A percentile compares a stretch with the other conserved stretches of the same genome.
Conservation (phyloP, 2,113 vertebrate species). For the Notiomystis cincta region DNA sequence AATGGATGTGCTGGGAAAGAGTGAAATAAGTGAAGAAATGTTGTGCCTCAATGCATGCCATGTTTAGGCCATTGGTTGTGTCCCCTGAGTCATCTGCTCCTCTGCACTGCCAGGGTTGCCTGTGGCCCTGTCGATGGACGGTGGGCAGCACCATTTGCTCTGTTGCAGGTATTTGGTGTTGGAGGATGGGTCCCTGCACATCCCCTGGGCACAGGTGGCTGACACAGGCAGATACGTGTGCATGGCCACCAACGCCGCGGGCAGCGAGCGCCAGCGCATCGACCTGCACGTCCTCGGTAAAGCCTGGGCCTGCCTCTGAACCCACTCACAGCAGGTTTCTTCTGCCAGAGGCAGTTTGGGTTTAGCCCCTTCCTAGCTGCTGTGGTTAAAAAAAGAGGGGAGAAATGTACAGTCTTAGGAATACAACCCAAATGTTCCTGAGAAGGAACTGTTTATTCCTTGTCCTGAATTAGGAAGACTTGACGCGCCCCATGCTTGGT, state of each 20-base stretch:
- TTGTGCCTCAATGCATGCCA: not conserved
- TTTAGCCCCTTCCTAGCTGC: not conserved
- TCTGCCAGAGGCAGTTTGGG: not conserved
- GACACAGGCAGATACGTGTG: conserved; percentile 90
- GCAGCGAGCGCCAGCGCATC: conserved; percentile 81
- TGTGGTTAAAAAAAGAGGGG: not conserved
- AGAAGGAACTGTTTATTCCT: not conserved
- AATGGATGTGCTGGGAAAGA: not conserved
- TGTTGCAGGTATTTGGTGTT: conserved; percentile 78
- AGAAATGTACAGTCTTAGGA: not conserved
- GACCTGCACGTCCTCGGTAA: conserved; percentile 91
- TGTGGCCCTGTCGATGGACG: not conserved
- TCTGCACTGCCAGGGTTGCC: not conserved
- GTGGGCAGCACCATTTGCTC: not conserved
- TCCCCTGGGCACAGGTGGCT: conserved; percentile 79
- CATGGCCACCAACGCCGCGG: conserved; percentile 89
- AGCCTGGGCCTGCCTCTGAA: not conserved
- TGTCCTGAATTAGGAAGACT: not conserved
- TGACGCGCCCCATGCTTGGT: not conserved
- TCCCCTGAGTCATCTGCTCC: not conserved
- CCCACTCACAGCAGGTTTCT: fast-evolving
- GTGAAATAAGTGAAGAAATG: not conserved
- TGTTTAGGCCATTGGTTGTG: not conserved
- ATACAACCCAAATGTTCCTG: not conserved
- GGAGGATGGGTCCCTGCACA: conserved; percentile 85